phyloP scores from a whole-genome alignment of 2,113 vertebrate genomes.

The Bubo scandiacus region DNA sequence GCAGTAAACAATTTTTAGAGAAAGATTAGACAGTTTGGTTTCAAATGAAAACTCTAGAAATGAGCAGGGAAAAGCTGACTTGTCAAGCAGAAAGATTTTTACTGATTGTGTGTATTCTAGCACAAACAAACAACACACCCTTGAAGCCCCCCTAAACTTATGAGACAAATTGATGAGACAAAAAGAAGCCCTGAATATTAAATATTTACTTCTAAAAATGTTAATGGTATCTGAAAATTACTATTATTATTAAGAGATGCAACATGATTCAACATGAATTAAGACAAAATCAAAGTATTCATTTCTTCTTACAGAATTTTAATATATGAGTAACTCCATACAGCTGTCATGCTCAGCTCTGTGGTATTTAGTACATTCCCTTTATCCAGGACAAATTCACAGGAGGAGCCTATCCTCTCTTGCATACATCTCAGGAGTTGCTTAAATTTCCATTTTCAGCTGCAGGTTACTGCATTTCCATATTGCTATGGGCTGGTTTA shows the following conservation, averaged over 20 bases:
- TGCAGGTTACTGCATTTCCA: not conserved
- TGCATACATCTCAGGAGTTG: not conserved
- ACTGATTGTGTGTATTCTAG: not conserved
- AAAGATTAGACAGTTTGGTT: constrained; percentile 11
- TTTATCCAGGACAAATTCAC: not conserved
- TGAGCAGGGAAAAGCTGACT: not conserved
- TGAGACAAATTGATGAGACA: not conserved
- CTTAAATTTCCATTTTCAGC: not conserved
- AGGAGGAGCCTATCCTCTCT: not conserved
- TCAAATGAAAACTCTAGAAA: not conserved
- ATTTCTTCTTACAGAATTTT: not conserved
- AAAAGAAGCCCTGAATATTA: not conserved
- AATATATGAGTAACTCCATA: not conserved
- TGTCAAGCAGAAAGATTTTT: not conserved
- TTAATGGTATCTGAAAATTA: not conserved
- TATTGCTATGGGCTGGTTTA: not conserved
- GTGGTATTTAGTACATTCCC: not conserved
- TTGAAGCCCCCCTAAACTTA: not conserved
- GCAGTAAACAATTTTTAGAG: not conserved
- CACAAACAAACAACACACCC: not conserved
- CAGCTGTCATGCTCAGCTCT: not conserved
- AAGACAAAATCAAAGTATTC: not conserved
- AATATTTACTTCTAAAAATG: not conserved
- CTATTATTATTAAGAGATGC: not conserved
- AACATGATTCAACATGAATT: not conserved